phyloP scores from a whole-genome alignment of 1,140 invertebrate species.

The Gerris buenoi region DNA sequence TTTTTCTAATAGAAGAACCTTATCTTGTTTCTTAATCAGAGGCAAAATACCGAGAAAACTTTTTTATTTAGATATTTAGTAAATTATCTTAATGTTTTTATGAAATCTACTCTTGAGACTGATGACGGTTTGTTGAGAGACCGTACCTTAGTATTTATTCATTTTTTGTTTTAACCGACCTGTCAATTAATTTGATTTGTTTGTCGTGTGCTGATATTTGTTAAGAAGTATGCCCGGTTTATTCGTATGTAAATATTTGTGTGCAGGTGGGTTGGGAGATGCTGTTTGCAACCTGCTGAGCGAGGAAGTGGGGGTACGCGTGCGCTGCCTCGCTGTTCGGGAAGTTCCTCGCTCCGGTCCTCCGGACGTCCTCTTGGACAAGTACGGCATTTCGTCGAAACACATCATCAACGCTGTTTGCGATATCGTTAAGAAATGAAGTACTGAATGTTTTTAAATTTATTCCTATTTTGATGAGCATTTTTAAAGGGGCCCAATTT shows the following conservation, averaged over 20 bases:
- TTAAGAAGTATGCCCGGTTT: conserved; percentile 3
- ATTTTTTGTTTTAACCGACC: background rate
- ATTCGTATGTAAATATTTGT: conserved; percentile 5
- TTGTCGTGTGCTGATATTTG: background rate
- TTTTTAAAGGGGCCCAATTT: background rate
- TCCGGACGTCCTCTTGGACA: conserved; percentile 63
- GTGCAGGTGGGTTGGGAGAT: conserved; percentile 81
- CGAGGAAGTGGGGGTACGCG: conserved; percentile 49
- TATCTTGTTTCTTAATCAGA: no score
- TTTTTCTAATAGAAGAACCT: no score
- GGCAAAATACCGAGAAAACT: no score
- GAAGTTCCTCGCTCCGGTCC: conserved; percentile 84
- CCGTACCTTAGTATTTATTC: no score
- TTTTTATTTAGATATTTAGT: no score
- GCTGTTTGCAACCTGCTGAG: conserved; percentile 74
- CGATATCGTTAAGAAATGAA: conserved; percentile 8
- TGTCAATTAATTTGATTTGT: no score
- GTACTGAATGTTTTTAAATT: no score
- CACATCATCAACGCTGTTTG: conserved; percentile 55
- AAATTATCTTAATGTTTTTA: no score
- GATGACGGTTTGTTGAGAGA: no score
- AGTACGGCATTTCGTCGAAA: conserved; percentile 73
- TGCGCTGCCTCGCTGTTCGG: conserved; percentile 72
- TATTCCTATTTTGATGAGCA: background rate
- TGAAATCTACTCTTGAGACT: no score